These are phyloP conservation scores for Coptodon bakossiorum DNA, from an alignment of 2,113 vertebrate species.

Conservation along the genomic window DNA sequence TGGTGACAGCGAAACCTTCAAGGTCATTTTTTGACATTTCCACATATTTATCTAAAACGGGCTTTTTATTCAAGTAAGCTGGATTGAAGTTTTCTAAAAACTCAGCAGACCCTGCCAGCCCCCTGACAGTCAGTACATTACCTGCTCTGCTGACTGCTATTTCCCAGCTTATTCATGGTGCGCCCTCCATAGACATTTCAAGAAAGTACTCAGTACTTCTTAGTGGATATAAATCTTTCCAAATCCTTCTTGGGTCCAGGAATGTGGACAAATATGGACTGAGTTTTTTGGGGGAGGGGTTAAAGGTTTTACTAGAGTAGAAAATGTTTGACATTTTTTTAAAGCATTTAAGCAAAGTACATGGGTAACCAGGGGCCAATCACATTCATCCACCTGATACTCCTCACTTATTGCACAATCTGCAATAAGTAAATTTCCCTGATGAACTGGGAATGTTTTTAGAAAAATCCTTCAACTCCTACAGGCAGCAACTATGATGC, in stretches of 20 bases:
- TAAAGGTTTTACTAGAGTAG: not conserved
- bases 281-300: not conserved
- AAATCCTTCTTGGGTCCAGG: not conserved
- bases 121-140: not conserved
- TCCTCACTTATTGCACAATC: not conserved
- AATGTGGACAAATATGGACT: not conserved
- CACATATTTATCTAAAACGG: not conserved
- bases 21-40: not conserved
- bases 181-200: not conserved
- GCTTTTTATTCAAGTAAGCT: not conserved
- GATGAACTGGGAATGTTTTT: not conserved
- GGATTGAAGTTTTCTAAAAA: not conserved
- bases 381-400: not conserved
- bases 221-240: not conserved
- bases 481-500: not conserved
- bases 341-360: not conserved
- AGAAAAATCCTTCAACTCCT: not conserved
- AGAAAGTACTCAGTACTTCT: not conserved
- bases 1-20: not conserved
- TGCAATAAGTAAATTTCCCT: not conserved
- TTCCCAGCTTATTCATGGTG: not conserved
- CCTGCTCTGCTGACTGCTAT: not conserved
- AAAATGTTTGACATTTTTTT: not conserved
- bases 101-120: not conserved
- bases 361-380: accelerated